Base-by-base conservation (phyloP, 2,888 invertebrate genomes). In the Macrostomum cliftonense region DNA sequence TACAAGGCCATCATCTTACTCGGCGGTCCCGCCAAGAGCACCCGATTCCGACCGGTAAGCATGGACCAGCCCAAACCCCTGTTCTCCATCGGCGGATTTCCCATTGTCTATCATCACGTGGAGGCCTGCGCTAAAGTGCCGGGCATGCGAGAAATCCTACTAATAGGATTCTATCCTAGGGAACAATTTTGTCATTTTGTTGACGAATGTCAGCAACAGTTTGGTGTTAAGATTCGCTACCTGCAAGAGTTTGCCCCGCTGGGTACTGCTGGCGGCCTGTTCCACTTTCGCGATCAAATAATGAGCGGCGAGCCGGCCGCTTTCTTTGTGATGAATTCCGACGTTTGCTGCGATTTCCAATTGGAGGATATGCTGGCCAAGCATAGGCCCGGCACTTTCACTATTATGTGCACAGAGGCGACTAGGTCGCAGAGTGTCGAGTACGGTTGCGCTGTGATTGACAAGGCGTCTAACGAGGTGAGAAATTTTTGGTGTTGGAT, bases 301-400 rank as follows among this genome's bases (percentile, higher is more conserved):
- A 75, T 86, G 37, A 79, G 80, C 1, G 76, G 91, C 7, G 81
- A 80, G 64, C 86, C 89, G 0, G 77, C 81, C 42, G 82, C 81
- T 1, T 87, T 95, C 70, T 91, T 95, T 68, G 78, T 97, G 5
- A 77, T 97, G 61, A 97, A 97, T 64, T 91, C 93, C 7, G 95
- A 95, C 72, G 89, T 95, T 0, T 95, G 95, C 66, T 84, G 89
- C 0, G 88, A 97, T 70, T 91, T 97, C 67, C 89, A 91, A 0
- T 71, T 93, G 13, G 75, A 77, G 55, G 82, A 87, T 54, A 77
- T 97, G 65, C 77, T 71, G 37, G 57, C 16, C 12, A 17, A 17
- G 20, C 21, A 43, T 43, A 14, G 19, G 43, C 16, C 20, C 28
- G 28, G 28, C 28, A 28, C 28, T 28, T 28, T 28, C 9, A 28